Evolutionary conservation across 2,113 vertebrate species (phyloP).

Genomic region (Mesocricetus auratus): DNA sequence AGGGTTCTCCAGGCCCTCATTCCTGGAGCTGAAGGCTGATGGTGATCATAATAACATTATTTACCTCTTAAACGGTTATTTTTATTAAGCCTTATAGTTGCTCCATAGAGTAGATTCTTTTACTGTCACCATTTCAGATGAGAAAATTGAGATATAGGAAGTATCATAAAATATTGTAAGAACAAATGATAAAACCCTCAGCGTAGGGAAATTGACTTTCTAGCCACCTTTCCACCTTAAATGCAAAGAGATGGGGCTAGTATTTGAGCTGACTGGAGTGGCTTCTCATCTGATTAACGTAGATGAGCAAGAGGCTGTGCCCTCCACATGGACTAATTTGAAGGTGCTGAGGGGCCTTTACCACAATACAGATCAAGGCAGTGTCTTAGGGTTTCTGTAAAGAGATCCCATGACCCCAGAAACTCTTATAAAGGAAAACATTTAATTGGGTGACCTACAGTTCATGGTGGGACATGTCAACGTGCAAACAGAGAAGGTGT

Average conservation of each 20-base stretch:
- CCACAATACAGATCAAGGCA: background rate
- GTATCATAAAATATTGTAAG: constrained; percentile 23
- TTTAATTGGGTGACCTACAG: too few relatives aligned
- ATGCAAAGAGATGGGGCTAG: background rate
- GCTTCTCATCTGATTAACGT: background rate
- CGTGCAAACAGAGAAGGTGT: background rate
- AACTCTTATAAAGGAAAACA: background rate
- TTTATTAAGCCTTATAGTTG: background rate
- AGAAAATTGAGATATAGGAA: background rate
- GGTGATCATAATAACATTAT: background rate
- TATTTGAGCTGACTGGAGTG: background rate
- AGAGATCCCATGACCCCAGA: background rate
- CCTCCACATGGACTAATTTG: background rate
- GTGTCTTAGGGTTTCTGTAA: background rate
- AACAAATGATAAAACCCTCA: background rate
- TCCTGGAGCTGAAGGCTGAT: background rate
- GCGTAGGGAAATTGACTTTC: background rate
- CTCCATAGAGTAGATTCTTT: background rate
- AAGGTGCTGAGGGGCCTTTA: background rate
- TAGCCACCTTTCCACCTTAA: background rate
- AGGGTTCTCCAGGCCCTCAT: background rate
- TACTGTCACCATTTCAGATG: background rate
- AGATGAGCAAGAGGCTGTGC: background rate
- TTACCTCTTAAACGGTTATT: background rate
- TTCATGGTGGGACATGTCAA: background rate